These are phyloP conservation scores for Tenebrosternarchus preto DNA, from an alignment of 2,113 vertebrate species.

Conservation along the genomic window DNA sequence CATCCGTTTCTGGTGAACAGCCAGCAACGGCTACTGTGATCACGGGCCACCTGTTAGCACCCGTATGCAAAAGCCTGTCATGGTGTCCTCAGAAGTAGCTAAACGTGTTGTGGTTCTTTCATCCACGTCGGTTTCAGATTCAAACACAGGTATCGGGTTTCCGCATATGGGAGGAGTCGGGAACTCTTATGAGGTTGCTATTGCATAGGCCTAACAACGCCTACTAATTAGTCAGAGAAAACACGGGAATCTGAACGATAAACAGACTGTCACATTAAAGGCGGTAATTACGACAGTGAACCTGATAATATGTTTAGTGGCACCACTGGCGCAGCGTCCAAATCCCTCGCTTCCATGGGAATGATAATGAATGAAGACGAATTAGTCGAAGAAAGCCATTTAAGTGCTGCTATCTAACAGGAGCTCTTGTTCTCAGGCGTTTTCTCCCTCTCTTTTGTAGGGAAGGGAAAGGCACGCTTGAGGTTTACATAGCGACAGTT, in stretches of 20 bases:
- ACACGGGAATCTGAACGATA: not conserved
- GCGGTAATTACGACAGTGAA: not conserved
- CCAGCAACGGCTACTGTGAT: not conserved
- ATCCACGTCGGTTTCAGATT: not conserved
- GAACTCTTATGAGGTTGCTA: too few relatives aligned
- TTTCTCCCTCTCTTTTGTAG: slow-evolving; percentile 4
- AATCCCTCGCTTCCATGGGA: not conserved
- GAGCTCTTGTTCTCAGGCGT: not conserved
- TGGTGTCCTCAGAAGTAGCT: not conserved
- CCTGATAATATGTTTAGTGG: not conserved
- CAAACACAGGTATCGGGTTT: not conserved
- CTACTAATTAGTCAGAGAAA: not conserved
- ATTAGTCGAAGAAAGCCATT: slow-evolving; percentile 18
- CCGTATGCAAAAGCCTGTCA: not conserved
- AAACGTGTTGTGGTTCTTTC: not conserved
- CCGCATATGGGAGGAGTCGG: not conserved
- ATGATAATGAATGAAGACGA: slow-evolving; percentile 13
- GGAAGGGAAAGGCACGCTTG: slow-evolving; percentile 73
- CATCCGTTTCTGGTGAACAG: not conserved
- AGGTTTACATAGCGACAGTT: slow-evolving; percentile 82
- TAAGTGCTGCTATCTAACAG: too few relatives aligned
- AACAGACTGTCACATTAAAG: not conserved
- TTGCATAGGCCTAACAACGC: too few relatives aligned
- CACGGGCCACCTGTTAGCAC: slow-evolving; percentile 10
- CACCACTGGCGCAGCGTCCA: not conserved